These are phyloP conservation scores for Distichodus sexfasciatus DNA, from an alignment of 2,797 vertebrate species.

Conservation along the genomic window DNA sequence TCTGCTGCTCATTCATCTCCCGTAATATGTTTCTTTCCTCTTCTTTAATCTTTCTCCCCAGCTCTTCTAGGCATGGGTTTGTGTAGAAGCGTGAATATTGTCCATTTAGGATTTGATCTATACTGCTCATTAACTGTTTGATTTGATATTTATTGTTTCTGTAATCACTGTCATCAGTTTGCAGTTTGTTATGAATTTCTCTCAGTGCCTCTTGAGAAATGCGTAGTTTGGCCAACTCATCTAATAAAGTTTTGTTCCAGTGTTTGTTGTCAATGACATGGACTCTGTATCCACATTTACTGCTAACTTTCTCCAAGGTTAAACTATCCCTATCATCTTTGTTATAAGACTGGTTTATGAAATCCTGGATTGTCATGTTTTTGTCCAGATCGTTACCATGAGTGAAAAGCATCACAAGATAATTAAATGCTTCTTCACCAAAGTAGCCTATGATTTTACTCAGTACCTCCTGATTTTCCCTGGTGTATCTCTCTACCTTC, in stretches of 20 bases:
- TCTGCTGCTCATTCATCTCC: neutral
- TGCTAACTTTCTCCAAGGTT: neutral
- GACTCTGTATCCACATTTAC: slow-evolving; percentile 15
- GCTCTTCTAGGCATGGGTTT: neutral
- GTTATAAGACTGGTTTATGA: neutral
- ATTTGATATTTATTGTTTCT: neutral
- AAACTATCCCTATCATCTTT: neutral
- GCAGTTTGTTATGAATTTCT: neutral
- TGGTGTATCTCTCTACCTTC: slow-evolving; percentile 40
- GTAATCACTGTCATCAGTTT: neutral
- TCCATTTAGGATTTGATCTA: neutral
- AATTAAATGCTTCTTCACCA: neutral
- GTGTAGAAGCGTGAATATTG: neutral
- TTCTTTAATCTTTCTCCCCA: neutral
- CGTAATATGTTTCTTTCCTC: neutral
- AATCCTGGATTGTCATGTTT: neutral
- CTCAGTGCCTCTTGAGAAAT: neutral
- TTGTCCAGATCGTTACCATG: neutral
- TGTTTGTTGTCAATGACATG: slow-evolving; percentile 16
- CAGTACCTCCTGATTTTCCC: slow-evolving; percentile 1
- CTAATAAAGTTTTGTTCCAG: slow-evolving; percentile 5
- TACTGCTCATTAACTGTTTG: slow-evolving; percentile 6
- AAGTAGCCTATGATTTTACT: slow-evolving; percentile 5
- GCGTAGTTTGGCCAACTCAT: neutral
- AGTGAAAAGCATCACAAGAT: slow-evolving; percentile 20